A percentile compares a stretch with the other conserved stretches of the same genome.
Conservation (phyloP, 2,888 invertebrate species). For the Neoitamus cyanurus region DNA sequence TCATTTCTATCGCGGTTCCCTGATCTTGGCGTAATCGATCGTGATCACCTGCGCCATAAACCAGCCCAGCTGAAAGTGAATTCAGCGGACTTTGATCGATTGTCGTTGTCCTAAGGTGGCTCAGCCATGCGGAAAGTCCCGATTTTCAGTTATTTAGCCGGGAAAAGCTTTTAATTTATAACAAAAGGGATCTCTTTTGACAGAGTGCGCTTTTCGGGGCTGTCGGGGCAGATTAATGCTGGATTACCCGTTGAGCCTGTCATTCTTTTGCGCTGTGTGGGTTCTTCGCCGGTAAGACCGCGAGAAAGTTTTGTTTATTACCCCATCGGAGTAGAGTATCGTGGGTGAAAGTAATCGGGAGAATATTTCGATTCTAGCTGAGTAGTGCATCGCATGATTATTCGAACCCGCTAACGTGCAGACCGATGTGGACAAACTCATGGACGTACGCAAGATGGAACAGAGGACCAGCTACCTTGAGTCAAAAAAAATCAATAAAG, state of each 20-base stretch:
- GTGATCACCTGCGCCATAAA: conserved; percentile 44
- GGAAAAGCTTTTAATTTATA: conserved; percentile 37
- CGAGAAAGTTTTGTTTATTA: conserved; percentile 14
- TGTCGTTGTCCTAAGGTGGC: conserved; percentile 23
- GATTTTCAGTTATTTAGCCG: conserved; percentile 39
- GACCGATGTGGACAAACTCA: too few species aligned
- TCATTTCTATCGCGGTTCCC: conserved; percentile 32
- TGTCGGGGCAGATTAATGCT: background rate
- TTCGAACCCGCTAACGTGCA: background rate
- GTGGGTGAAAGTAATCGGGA: conserved; percentile 2
- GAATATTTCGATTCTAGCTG: background rate
- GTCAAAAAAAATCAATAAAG: too few species aligned
- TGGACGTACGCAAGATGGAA: too few species aligned
- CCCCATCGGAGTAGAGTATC: background rate
- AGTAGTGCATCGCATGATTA: background rate
- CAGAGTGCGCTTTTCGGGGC: background rate
- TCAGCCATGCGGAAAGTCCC: conserved; percentile 39
- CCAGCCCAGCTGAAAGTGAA: conserved; percentile 41
- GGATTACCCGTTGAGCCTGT: background rate
- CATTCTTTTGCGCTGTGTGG: background rate
- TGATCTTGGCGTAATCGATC: conserved; percentile 42
- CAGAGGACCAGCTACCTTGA: too few species aligned
- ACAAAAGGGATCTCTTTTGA: conserved; percentile 36
- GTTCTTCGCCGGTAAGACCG: background rate
- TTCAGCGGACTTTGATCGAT: conserved; percentile 42